A percentile compares a stretch with the other conserved stretches of the same genome.
Evolutionary conservation across 2,888 invertebrate species (phyloP).

Genomic region (Dasysyrphus tricinctus): DNA sequence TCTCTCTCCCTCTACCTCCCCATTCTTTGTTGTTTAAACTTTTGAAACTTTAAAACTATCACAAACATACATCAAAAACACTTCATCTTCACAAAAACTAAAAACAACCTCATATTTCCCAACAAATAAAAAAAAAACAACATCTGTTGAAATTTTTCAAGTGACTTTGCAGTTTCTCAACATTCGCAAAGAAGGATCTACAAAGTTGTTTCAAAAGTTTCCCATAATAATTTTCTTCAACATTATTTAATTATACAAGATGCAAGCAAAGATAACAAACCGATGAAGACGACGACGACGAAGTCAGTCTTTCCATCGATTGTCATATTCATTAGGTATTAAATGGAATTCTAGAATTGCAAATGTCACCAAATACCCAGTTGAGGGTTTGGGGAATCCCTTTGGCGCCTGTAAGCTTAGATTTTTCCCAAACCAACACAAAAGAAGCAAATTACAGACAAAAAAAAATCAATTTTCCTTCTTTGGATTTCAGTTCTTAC

Average conservation of each 20-base stretch:
- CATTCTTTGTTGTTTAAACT: constrained; percentile 3
- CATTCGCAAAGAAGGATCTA: constrained; percentile 22
- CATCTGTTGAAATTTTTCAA: constrained; percentile 27
- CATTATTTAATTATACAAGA: constrained; percentile 43
- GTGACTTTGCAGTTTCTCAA: constrained; percentile 57
- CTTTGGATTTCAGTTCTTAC: constrained; percentile 29
- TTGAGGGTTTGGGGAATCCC: constrained; percentile 38
- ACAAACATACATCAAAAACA: constrained; percentile 35
- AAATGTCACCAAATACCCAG: constrained; percentile 51
- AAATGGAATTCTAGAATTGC: constrained; percentile 55
- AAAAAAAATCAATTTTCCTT: constrained; percentile 18
- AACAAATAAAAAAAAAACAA: neutral
- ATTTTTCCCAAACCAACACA: constrained; percentile 20
- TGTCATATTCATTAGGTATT: constrained; percentile 66
- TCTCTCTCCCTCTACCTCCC: neutral
- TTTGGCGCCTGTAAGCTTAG: constrained; percentile 34
- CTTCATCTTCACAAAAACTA: constrained; percentile 12
- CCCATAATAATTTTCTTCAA: constrained; percentile 36
- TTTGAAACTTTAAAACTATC: constrained; percentile 28
- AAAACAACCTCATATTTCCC: constrained; percentile 5
- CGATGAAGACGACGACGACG: neutral
- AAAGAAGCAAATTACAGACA: neutral
- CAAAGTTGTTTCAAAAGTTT: constrained; percentile 47
- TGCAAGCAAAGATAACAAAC: constrained; percentile 28
- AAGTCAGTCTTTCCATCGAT: constrained; percentile 29